These are phyloP conservation scores for Neopelma chrysocephalum DNA, from an alignment of 2,797 vertebrate genomes.

Conservation along the genomic window DNA sequence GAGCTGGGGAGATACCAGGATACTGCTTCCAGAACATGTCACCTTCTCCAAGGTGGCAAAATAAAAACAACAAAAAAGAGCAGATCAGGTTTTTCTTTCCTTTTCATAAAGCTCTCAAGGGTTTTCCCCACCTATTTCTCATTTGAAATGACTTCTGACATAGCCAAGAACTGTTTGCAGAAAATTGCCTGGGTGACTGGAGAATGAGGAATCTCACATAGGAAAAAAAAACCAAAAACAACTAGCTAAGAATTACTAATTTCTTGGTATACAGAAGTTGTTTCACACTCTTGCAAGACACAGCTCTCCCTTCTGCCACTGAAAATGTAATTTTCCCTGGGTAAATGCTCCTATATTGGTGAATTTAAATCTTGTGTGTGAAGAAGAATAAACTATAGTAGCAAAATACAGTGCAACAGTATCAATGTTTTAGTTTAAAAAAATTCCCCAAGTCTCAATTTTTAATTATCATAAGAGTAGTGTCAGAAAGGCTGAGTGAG, in stretches of 20 bases:
- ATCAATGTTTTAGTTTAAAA: background rate
- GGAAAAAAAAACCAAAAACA: background rate
- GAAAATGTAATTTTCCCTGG: background rate
- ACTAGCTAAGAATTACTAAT: background rate
- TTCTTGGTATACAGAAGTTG: background rate
- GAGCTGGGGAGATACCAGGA: background rate
- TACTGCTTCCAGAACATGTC: background rate
- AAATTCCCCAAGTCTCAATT: background rate
- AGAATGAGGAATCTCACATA: background rate
- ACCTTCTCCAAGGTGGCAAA: constrained; percentile 11
- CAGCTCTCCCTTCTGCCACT: background rate
- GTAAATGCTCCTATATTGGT: background rate
- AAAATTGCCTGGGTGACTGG: constrained; percentile 1
- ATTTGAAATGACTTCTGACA: background rate
- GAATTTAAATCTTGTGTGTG: background rate
- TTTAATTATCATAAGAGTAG: background rate
- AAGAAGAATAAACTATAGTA: background rate
- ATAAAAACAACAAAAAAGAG: background rate
- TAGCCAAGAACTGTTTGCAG: background rate
- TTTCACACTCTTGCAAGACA: background rate
- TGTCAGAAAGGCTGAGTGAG: background rate
- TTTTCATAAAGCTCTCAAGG: background rate
- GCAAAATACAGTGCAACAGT: background rate
- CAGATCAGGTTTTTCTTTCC: background rate
- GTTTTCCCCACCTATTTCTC: background rate